A percentile compares a stretch with the other conserved stretches of the same genome.
phyloP scores from a whole-genome alignment of 2,797 vertebrate genomes.

The Urosaurus nigricauda region DNA sequence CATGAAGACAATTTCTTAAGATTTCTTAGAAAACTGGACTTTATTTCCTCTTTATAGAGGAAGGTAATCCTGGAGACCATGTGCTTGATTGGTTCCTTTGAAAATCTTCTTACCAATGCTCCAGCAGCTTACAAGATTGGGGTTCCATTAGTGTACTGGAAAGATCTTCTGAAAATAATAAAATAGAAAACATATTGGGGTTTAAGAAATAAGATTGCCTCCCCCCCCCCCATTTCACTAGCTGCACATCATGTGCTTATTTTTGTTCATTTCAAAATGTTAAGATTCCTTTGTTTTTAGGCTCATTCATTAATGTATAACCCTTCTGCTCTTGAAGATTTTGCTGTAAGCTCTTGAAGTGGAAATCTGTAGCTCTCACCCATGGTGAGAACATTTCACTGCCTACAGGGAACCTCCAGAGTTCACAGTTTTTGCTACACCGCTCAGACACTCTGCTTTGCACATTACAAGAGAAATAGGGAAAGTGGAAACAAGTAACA shows the following conservation, averaged over 20 bases:
- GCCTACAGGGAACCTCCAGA: background rate
- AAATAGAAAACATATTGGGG: background rate
- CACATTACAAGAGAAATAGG: background rate
- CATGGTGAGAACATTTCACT: background rate
- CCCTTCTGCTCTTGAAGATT: background rate
- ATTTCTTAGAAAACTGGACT: background rate
- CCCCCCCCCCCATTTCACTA: background rate
- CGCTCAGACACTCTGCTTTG: background rate
- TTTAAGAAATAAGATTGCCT: background rate
- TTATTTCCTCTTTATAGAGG: background rate
- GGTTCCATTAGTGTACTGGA: background rate
- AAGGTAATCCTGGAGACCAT: background rate
- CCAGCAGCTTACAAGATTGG: background rate
- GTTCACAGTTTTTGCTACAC: background rate
- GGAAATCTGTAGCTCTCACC: background rate
- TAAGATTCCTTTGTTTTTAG: background rate
- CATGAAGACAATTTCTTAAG: background rate
- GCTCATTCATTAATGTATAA: background rate
- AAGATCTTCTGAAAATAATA: background rate
- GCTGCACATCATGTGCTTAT: background rate
- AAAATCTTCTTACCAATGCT: constrained; percentile 12
- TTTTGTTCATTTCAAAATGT: background rate
- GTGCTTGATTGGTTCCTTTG: background rate
- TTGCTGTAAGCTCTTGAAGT: background rate
- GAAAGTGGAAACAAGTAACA: background rate